These are phyloP conservation scores for Gymnoscopelus microlampas DNA, from an alignment of 2,797 vertebrate species.

Conservation along the genomic window DNA sequence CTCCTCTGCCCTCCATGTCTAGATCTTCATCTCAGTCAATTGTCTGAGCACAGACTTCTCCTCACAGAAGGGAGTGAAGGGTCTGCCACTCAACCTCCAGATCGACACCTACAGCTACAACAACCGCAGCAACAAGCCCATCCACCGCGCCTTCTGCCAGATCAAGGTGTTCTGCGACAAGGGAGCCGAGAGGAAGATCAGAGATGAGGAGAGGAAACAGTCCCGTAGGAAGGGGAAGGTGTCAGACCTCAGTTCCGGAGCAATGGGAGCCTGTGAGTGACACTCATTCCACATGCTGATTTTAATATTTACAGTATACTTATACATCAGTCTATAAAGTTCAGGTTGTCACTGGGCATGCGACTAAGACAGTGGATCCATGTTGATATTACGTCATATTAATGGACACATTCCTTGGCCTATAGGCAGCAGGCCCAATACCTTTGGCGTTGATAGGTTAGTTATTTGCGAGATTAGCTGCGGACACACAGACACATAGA, in stretches of 20 bases:
- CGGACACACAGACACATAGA: too few relatives aligned
- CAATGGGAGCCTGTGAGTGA: conserved; percentile 78
- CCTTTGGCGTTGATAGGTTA: too few relatives aligned
- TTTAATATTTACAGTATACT: too few relatives aligned
- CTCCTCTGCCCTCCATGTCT: conserved; percentile 8
- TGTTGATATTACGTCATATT: too few relatives aligned
- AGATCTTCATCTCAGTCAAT: conserved; percentile 99
- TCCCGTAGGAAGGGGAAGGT: conserved; percentile 97
- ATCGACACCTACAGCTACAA: conserved; percentile 99
- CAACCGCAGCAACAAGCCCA: conserved; percentile 98
- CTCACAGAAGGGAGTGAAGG: conserved; percentile 98
- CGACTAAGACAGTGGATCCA: too few relatives aligned
- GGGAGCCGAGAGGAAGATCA: conserved; percentile 97
- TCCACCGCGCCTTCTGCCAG: conserved; percentile 96
- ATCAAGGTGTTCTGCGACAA: conserved; percentile 99
- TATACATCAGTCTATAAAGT: too few relatives aligned
- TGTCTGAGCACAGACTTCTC: conserved; percentile 99
- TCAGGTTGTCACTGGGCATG: too few relatives aligned
- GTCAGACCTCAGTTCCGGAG: conserved; percentile 80
- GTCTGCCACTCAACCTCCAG: conserved; percentile 95
- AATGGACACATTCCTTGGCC: too few relatives aligned
- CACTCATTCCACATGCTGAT: too few relatives aligned
- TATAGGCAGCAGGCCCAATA: too few relatives aligned
- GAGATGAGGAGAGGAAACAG: conserved; percentile 98
- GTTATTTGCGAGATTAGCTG: too few relatives aligned